These are phyloP conservation scores for Epirrhoe alternata DNA, from an alignment of 2,888 invertebrate genomes.

Conservation along the genomic window DNA sequence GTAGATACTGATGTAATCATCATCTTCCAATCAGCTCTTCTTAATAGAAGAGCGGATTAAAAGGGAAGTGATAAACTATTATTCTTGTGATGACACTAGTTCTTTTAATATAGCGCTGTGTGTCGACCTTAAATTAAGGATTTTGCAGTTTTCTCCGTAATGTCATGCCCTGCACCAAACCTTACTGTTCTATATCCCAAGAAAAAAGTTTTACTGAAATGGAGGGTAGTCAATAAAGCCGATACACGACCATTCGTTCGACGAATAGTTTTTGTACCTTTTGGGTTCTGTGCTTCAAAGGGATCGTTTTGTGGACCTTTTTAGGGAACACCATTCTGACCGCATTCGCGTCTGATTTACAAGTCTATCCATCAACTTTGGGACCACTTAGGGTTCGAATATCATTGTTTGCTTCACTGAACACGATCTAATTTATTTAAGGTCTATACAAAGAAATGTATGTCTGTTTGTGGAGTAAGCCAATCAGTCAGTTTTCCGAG, in stretches of 20 bases:
- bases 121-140: too few species aligned
- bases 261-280: slow-evolving; percentile 35
- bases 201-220: slow-evolving; percentile 46
- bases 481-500: too few species aligned
- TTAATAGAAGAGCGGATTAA: too few species aligned
- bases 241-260: slow-evolving; percentile 47
- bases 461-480: not conserved
- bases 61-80: too few species aligned
- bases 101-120: too few species aligned
- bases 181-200: slow-evolving; percentile 45
- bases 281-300: slow-evolving; percentile 29
- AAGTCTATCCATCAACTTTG: slow-evolving; percentile 3
- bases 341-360: slow-evolving; percentile 25
- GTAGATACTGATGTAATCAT: too few species aligned
- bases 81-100: too few species aligned
- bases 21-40: too few species aligned
- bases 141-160: not conserved
- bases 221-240: slow-evolving; percentile 48
- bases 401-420: slow-evolving; percentile 1
- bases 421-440: not conserved
- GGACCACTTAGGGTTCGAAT: slow-evolving; percentile 2
- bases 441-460: not conserved
- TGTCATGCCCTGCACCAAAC: slow-evolving; percentile 36
- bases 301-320: slow-evolving; percentile 25
- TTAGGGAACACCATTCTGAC: slow-evolving; percentile 20